A percentile compares a stretch with the other conserved stretches of the same genome.
Evolutionary conservation across 2,888 invertebrate species (phyloP).

Genomic region (Stenichneumon culpator): DNA sequence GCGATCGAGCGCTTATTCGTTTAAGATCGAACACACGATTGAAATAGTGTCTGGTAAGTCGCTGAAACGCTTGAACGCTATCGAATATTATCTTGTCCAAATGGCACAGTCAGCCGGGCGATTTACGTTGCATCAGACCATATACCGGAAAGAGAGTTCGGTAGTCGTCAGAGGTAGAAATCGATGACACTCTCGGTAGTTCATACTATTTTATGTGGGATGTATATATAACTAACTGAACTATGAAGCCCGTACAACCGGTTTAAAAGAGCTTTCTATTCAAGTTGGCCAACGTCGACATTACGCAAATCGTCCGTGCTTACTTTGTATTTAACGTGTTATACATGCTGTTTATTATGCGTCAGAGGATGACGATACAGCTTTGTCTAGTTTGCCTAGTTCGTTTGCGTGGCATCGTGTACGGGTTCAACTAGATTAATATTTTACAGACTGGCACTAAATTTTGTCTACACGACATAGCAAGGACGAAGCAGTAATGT

Average conservation of each 20-base stretch:
- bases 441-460: too few relatives aligned
- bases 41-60: neutral
- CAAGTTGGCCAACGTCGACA: slow-evolving; percentile 31
- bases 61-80: neutral
- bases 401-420: neutral
- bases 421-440: neutral
- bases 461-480: too few relatives aligned
- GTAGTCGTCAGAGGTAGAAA: slow-evolving; percentile 12
- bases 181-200: slow-evolving; percentile 31
- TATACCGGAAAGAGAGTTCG: slow-evolving; percentile 1
- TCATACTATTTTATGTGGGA: neutral
- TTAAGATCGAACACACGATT: neutral
- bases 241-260: slow-evolving; percentile 15
- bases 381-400: neutral
- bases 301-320: slow-evolving; percentile 32
- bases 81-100: neutral
- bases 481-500: too few relatives aligned
- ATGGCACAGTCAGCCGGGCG: neutral
- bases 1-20: neutral
- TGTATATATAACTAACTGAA: slow-evolving; percentile 12
- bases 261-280: slow-evolving; percentile 43
- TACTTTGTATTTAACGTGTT: slow-evolving; percentile 19
- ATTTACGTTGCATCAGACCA: slow-evolving; percentile 8
- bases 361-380: slow-evolving; percentile 7
- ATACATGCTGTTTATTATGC: neutral